phyloP scores from a whole-genome alignment of 1,140 invertebrate species.

The Drosophila subpulchrella region DNA sequence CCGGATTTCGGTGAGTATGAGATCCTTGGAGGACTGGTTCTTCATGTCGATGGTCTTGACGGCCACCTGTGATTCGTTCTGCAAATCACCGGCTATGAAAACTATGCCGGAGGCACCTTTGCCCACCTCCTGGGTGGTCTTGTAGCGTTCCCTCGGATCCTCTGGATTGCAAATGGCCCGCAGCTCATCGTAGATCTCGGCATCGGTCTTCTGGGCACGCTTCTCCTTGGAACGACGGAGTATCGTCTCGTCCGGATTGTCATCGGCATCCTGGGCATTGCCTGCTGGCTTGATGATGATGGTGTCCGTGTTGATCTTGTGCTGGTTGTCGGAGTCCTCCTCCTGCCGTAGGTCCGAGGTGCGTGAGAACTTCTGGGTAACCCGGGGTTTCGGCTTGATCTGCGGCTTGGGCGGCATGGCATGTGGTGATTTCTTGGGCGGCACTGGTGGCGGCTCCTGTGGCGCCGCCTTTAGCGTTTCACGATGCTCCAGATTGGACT shows the following conservation, averaged over 20 bases:
- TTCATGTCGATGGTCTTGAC: constrained; percentile 98
- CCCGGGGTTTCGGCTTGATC: constrained; percentile 77
- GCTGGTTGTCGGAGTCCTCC: constrained; percentile 38
- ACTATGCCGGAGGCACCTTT: constrained; percentile 96
- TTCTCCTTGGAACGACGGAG: constrained; percentile 86
- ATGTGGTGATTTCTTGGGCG: constrained; percentile 78
- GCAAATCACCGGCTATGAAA: constrained; percentile 94
- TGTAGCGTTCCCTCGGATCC: constrained; percentile 92
- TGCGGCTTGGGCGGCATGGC: constrained; percentile 83
- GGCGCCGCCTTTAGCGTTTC: constrained; percentile 63
- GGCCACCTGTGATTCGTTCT: constrained; percentile 92
- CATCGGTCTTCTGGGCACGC: constrained; percentile 88
- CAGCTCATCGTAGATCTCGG: constrained; percentile 94
- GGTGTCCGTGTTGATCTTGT: constrained; percentile 85
- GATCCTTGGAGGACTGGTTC: constrained; percentile 96
- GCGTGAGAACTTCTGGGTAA: constrained; percentile 77
- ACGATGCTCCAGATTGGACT: constrained; percentile 70
- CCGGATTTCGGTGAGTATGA: constrained; percentile 97
- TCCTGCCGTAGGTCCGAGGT: constrained; percentile 72
- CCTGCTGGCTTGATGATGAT: constrained; percentile 76
- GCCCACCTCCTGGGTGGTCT: constrained; percentile 93
- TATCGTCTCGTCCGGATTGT: constrained; percentile 85
- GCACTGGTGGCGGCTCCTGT: constrained; percentile 82
- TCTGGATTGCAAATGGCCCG: constrained; percentile 90
- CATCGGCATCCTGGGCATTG: constrained; percentile 35